phyloP scores from a whole-genome alignment of 2,888 invertebrate genomes.

The Limenitis camilla region DNA sequence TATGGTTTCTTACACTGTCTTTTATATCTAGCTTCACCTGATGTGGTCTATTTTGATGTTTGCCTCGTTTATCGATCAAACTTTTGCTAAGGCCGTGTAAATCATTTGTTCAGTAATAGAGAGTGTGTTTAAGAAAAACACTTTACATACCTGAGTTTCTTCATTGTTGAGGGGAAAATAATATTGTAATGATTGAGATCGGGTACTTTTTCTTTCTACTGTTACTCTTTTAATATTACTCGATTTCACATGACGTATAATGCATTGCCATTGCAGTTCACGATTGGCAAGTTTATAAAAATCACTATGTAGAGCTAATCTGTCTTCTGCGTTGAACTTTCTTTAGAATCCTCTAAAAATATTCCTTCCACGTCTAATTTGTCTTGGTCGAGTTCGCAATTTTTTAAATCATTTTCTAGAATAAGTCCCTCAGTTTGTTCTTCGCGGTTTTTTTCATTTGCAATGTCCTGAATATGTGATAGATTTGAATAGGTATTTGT shows the following conservation, averaged over 20 bases:
- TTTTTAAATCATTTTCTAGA: too few species aligned
- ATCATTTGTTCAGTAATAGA: constrained; percentile 8
- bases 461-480: too few species aligned
- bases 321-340: too few species aligned
- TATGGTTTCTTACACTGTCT: constrained; percentile 11
- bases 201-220: constrained; percentile 12
- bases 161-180: constrained; percentile 5
- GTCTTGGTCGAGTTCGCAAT: too few species aligned
- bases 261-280: constrained; percentile 22
- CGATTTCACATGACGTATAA: constrained; percentile 5
- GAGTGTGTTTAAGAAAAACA: constrained; percentile 18
- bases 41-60: constrained; percentile 14
- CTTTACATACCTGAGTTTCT: constrained; percentile 11
- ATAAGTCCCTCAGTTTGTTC: too few species aligned
- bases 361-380: too few species aligned
- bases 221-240: constrained; percentile 16
- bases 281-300: constrained; percentile 20
- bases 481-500: too few species aligned
- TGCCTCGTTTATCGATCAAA: constrained; percentile 13
- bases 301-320: too few species aligned
- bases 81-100: neutral
- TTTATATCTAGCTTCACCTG: constrained; percentile 7
- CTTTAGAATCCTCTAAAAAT: too few species aligned
- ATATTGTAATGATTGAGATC: constrained; percentile 19
- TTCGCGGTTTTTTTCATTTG: too few species aligned